Base-by-base conservation (phyloP, 2,113 vertebrate genomes). In the Erythrocercus mccallii region DNA sequence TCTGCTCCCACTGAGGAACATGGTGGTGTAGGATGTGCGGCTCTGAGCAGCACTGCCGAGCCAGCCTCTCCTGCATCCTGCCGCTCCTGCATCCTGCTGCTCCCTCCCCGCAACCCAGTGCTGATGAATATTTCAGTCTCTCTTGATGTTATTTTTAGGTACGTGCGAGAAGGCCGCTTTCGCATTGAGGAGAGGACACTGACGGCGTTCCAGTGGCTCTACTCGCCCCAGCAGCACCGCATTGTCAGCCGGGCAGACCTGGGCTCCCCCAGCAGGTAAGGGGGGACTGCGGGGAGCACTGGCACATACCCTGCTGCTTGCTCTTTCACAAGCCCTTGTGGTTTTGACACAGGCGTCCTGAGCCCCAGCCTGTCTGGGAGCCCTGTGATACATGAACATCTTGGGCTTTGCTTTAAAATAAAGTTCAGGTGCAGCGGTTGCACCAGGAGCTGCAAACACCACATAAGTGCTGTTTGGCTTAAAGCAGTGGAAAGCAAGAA, bases 141-240 rank as follows among this genome's bases (percentile, higher is more conserved):
- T 45, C 45, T 58, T 3, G 50, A 5, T 66, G 40, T 95, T 86
- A 78, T 60, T 96, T 86, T 57, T 94, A 98, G 98, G 98, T 98
- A 98, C 0, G 96, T 98, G 84, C 91, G 97, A 54, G 98, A 98
- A 44, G 98, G 98, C 27, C 95, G 97, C 12, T 98, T 98, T 61
- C 97, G 97, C 56, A 96, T 98, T 0, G 98, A 98, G 95, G 98
- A 98, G 97, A 97, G 98, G 93, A 98, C 98, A 0, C 94, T 98
- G 93, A 97, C 97, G 0, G 98, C 98, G 19, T 98, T 98, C 94
- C 98, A 98, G 65, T 98, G 98, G 98, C 96, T 98, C 33, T 96
- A 98, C 89, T 98, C 97, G 1, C 98, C 98, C 1, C 97, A 98
- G 15, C 98, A 98, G 88, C 98, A 98, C 72, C 97, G 95, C 91